These are phyloP conservation scores for Pandemis heparana DNA, from an alignment of 2,888 invertebrate species.

Conservation along the genomic window DNA sequence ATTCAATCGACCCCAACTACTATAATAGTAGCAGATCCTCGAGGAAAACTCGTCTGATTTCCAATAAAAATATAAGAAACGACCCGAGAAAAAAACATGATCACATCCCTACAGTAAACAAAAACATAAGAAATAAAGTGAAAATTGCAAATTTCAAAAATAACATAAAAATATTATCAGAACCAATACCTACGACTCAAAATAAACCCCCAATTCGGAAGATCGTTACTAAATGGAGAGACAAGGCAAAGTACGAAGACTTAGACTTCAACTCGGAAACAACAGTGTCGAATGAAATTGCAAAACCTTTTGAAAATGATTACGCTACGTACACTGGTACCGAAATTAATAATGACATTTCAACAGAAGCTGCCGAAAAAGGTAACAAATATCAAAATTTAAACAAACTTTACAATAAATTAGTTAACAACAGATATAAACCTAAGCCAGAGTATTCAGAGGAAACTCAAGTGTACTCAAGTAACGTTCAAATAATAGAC, in stretches of 20 bases:
- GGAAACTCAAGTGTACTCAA: conserved; percentile 65
- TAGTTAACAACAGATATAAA: conserved; percentile 55
- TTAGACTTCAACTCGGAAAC: conserved; percentile 75
- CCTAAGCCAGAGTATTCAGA: conserved; percentile 64
- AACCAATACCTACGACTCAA: conserved; percentile 29
- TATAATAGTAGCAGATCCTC: conserved; percentile 20
- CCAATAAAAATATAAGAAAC: conserved; percentile 35
- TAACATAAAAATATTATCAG: conserved; percentile 40
- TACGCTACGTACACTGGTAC: conserved; percentile 27
- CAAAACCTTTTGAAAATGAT: conserved; percentile 42
- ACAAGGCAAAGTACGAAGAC: conserved; percentile 76
- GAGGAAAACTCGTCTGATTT: conserved; percentile 35
- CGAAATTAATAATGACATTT: conserved; percentile 47
- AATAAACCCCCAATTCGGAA: conserved; percentile 73
- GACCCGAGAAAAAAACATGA: conserved; percentile 48
- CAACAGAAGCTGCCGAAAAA: conserved; percentile 51
- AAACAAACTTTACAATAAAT: conserved; percentile 55
- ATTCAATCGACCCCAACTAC: conserved; percentile 13
- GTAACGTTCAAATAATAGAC: conserved; percentile 67
- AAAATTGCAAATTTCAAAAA: conserved; percentile 46
- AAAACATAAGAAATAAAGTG: conserved; percentile 46
- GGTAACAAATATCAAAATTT: conserved; percentile 49
- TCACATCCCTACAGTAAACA: conserved; percentile 51
- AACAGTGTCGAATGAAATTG: conserved; percentile 54
- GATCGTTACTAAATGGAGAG: conserved; percentile 84